Percentiles rank a stretch among this genome's conserved stretches.
Evolutionary conservation across 2,113 vertebrate species (phyloP).

Genomic region (Leptosomus discolor): DNA sequence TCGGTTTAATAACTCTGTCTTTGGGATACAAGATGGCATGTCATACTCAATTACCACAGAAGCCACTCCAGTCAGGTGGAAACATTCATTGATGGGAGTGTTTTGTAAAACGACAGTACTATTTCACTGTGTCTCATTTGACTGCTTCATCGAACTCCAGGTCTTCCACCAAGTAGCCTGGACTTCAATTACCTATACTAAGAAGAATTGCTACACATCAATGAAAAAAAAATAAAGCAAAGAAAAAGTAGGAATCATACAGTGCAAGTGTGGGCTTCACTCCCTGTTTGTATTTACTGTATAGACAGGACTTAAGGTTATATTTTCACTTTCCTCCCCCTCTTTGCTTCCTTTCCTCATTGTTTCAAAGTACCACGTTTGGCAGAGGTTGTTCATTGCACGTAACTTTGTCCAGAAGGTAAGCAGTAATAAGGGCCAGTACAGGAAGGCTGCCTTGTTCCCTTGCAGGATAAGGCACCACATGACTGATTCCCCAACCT

Average conservation of each 20-base stretch:
- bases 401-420: rapidly evolving
- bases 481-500: background rate
- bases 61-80: background rate
- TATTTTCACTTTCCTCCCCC: background rate
- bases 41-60: background rate
- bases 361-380: background rate
- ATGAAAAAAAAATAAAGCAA: background rate
- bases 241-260: background rate
- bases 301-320: background rate
- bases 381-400: background rate
- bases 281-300: background rate
- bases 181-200: background rate
- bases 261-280: background rate
- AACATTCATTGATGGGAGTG: background rate
- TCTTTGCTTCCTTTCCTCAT: background rate
- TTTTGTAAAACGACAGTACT: background rate
- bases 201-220: background rate
- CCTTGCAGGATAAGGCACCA: background rate
- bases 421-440: background rate
- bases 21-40: background rate
- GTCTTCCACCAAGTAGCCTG: background rate
- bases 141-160: background rate
- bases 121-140: background rate
- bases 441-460: rapidly evolving
- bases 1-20: background rate